Base-by-base conservation (phyloP, 2,888 invertebrate genomes). In the Muschampia plurimacula region DNA sequence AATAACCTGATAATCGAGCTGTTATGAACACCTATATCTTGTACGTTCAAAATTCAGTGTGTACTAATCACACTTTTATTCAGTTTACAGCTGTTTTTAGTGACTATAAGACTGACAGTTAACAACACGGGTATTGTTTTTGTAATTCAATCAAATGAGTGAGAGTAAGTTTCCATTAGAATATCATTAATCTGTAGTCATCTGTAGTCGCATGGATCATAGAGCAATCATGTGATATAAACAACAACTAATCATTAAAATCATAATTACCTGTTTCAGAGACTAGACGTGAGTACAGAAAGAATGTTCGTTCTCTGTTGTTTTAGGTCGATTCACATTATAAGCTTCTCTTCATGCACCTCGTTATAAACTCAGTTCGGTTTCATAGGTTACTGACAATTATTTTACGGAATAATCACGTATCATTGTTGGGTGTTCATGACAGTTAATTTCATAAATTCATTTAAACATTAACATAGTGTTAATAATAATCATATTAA, bases 251-350 rank as follows among this genome's bases (percentile, higher is more conserved):
- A 78, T 80, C 71, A 75, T 71, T 67, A 76, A 74, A 89, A 81
- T 82, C 82, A 84, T 79, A 84, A 85, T 93, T 93, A 86, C 91
- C 91, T 93, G 91, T 94, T 94, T 94, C 93, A 94, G 93, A 92
- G 89, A 93, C 88, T 94, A 91, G 93, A 94, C 92, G 93, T 94
- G 92, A 94, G 93, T 94, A 94, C 89, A 86, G 87, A 84, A 86
- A 84, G 89, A 87, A 90, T 92, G 92, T 86, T 88, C 89, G 92
- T 92, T 86, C 82, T 87, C 84, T 91, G 84, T 80, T 86, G 86
- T 82, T 82, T 81, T 81, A 82, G 81, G 64, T 68, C 64, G 63
- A 75, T 81, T 84, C 84, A 85, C 81, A 79, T 78, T 79, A 81
- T 84, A 77, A 74, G 79, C 78, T 67, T 64, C 32, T 84, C 86